Evolutionary conservation across 1,140 invertebrate species (phyloP).

Genomic region (Theocolax elegans): DNA sequence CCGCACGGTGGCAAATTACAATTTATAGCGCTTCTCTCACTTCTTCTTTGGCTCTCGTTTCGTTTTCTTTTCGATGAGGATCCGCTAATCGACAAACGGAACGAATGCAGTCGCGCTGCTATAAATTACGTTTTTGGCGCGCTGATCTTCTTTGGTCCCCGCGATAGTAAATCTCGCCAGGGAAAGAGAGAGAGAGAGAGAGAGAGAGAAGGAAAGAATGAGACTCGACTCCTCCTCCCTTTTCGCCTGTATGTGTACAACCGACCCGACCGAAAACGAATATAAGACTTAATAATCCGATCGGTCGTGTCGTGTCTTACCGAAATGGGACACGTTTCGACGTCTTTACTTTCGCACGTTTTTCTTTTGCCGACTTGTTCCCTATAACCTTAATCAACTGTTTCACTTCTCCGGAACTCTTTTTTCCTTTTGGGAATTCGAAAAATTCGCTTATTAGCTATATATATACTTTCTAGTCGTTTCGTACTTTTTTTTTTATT

Average conservation of each 20-base stretch:
- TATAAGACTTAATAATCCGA: slow-evolving; percentile 38
- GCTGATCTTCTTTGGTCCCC: slow-evolving; percentile 13
- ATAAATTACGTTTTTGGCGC: slow-evolving; percentile 45
- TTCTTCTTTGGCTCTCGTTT: not conserved
- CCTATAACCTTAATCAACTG: too few species aligned
- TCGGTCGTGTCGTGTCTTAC: slow-evolving; percentile 31
- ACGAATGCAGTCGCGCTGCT: slow-evolving; percentile 45
- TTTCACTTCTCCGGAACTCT: too few species aligned
- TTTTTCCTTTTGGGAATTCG: too few species aligned
- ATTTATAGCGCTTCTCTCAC: slow-evolving; percentile 45
- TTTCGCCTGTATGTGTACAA: too few species aligned
- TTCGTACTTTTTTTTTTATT: too few species aligned
- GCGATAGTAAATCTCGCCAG: slow-evolving; percentile 38
- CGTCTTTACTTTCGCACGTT: slow-evolving; percentile 16
- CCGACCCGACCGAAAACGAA: not conserved
- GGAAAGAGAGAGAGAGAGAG: too few species aligned
- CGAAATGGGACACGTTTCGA: slow-evolving; percentile 16
- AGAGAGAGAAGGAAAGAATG: too few species aligned
- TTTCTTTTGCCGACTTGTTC: too few species aligned
- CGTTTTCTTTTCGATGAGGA: not conserved
- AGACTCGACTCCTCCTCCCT: too few species aligned
- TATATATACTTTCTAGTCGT: too few species aligned
- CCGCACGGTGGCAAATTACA: slow-evolving; percentile 48
- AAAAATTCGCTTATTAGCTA: too few species aligned
- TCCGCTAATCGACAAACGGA: slow-evolving; percentile 49